Percentiles rank a stretch among this genome's conserved stretches.
Evolutionary conservation across 2,797 vertebrate genomes (phyloP).

Genomic region (Crenichthys baileyi): DNA sequence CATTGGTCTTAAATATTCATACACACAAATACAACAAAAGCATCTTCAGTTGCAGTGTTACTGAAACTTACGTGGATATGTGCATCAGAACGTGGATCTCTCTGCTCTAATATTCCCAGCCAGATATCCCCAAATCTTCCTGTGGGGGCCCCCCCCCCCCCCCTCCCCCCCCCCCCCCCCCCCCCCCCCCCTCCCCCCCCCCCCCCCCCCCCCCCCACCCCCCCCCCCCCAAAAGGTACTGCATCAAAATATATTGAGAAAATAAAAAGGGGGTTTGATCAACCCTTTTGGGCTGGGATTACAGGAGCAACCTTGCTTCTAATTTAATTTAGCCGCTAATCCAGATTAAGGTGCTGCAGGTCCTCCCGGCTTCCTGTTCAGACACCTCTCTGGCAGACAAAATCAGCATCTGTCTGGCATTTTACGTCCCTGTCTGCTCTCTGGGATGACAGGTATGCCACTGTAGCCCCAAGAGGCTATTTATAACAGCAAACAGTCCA

Average conservation of each 20-base stretch:
- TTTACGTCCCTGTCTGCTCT: not conserved
- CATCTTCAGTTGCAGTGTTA: no score
- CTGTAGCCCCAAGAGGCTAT: not conserved
- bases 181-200: no score
- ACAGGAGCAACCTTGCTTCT: slow-evolving; percentile 56
- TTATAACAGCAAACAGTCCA: not conserved
- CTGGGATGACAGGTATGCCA: not conserved
- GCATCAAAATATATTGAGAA: slow-evolving; percentile 2
- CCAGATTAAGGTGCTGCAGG: slow-evolving; percentile 69
- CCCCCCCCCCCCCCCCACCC: no score
- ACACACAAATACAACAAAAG: not conserved
- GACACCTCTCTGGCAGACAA: slow-evolving; percentile 19
- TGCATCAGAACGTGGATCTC: no score
- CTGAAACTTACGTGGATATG: no score
- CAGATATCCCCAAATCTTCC: no score
- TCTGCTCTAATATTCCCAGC: not conserved
- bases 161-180: no score
- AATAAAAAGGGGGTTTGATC: no score
- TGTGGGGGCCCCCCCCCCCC: no score
- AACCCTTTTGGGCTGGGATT: slow-evolving; percentile 59
- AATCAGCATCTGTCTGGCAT: slow-evolving; percentile 15
- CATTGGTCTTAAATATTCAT: not conserved
- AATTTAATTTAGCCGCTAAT: slow-evolving; percentile 72
- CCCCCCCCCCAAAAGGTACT: no score
- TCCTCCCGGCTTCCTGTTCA: slow-evolving; percentile 45